phyloP scores from a whole-genome alignment of 2,888 invertebrate species.

The Rotaria magnacalcarata region DNA sequence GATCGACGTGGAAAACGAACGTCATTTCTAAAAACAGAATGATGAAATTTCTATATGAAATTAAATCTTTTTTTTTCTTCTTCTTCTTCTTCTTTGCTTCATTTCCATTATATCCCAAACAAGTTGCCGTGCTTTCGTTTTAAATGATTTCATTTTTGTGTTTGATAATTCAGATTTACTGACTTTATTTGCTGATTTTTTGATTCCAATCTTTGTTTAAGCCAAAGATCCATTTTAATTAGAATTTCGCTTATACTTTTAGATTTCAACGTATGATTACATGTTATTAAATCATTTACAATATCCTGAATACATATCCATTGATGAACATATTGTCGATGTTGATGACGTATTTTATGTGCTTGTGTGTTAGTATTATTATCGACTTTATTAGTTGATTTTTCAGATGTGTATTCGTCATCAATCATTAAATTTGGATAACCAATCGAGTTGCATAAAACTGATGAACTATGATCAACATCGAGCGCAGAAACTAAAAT shows the following conservation, averaged over 20 bases:
- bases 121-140: conserved; percentile 1
- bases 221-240: conserved; percentile 7
- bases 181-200: neutral
- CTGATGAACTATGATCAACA: conserved; percentile 8
- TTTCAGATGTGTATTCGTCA: neutral
- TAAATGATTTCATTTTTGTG: neutral
- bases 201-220: neutral
- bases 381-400: neutral
- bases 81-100: neutral
- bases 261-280: conserved; percentile 1
- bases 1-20: conserved; percentile 37
- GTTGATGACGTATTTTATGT: neutral
- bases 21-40: neutral
- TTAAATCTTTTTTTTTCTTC: neutral
- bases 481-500: neutral
- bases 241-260: neutral
- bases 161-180: neutral
- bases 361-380: neutral
- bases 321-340: conserved; percentile 12
- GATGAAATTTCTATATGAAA: neutral
- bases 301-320: conserved; percentile 37
- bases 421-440: neutral
- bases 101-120: conserved; percentile 11
- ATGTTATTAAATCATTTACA: neutral
- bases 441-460: neutral